Percentiles rank a stretch among this genome's conserved stretches.
phyloP scores from a whole-genome alignment of 2,113 vertebrate species.

The Hippocampus guttulatus region DNA sequence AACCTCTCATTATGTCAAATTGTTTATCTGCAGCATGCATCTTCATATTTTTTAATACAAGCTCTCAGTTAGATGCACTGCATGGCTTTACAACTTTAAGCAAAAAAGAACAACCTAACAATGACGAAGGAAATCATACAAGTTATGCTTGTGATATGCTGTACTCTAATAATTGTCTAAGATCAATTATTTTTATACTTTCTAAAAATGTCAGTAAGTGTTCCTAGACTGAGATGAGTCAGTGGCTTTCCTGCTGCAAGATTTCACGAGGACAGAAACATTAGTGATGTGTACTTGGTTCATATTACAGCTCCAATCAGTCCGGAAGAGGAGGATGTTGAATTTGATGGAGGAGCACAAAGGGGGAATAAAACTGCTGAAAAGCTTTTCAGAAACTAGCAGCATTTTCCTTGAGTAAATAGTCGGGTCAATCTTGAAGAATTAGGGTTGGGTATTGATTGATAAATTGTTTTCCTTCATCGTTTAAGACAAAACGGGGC shows the following conservation, averaged over 20 bases:
- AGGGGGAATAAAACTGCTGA: too few relatives aligned
- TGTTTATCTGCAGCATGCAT: too few relatives aligned
- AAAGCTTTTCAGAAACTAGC: too few relatives aligned
- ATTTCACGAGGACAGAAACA: slow-evolving; percentile 42
- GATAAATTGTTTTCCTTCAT: too few relatives aligned
- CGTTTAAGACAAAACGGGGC: too few relatives aligned
- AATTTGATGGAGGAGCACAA: background rate
- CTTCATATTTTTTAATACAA: background rate
- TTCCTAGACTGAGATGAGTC: background rate
- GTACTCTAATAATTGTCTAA: background rate
- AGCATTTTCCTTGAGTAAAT: too few relatives aligned
- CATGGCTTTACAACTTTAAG: background rate
- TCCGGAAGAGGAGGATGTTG: slow-evolving; percentile 1
- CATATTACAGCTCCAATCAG: slow-evolving; percentile 22
- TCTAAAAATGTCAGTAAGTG: background rate
- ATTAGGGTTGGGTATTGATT: too few relatives aligned
- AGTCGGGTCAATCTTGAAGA: too few relatives aligned
- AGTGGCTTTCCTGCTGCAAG: slow-evolving; percentile 21
- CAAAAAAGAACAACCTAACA: background rate
- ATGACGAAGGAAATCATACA: background rate
- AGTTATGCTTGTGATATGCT: background rate
- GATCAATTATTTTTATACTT: background rate
- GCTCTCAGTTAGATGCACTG: background rate
- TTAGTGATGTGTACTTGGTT: slow-evolving; percentile 25
- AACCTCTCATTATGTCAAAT: too few relatives aligned